A percentile compares a stretch with the other conserved stretches of the same genome.
Evolutionary conservation across 2,113 vertebrate genomes (phyloP).

Genomic region (Puntigrus tetrazona): DNA sequence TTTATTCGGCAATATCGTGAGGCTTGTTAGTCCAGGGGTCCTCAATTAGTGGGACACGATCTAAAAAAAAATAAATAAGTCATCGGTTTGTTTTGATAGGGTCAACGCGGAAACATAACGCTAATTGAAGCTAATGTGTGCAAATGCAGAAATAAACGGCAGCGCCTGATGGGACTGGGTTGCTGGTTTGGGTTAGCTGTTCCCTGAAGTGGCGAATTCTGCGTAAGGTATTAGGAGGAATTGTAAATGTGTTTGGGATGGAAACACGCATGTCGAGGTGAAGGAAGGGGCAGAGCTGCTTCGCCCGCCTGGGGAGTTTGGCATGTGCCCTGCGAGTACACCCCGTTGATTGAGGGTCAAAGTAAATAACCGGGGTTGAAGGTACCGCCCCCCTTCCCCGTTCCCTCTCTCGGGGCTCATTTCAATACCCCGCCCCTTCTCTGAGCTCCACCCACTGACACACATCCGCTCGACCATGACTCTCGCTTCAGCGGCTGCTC

Average conservation of each 20-base stretch:
- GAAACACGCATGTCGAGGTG: slow-evolving; percentile 72
- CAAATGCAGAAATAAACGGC: not conserved
- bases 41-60: not conserved
- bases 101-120: not conserved
- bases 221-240: not conserved
- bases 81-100: not conserved
- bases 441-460: not conserved
- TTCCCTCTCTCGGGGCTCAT: slow-evolving; percentile 21
- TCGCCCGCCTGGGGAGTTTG: slow-evolving; percentile 78
- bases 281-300: slow-evolving; percentile 71
- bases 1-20: not conserved
- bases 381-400: slow-evolving; percentile 31
- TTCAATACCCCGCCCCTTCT: not conserved
- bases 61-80: no score
- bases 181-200: not conserved
- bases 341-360: slow-evolving; percentile 73
- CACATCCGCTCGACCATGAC: not conserved
- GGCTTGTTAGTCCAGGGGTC: not conserved
- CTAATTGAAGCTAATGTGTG: not conserved
- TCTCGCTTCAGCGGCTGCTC: not conserved
- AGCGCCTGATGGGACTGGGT: not conserved
- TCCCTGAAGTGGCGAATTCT: not conserved
- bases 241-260: not conserved
- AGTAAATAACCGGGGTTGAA: slow-evolving; percentile 76
- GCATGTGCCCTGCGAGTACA: slow-evolving; percentile 76